Base-by-base conservation (phyloP, 2,888 invertebrate species). In the Sicus ferrugineus region DNA sequence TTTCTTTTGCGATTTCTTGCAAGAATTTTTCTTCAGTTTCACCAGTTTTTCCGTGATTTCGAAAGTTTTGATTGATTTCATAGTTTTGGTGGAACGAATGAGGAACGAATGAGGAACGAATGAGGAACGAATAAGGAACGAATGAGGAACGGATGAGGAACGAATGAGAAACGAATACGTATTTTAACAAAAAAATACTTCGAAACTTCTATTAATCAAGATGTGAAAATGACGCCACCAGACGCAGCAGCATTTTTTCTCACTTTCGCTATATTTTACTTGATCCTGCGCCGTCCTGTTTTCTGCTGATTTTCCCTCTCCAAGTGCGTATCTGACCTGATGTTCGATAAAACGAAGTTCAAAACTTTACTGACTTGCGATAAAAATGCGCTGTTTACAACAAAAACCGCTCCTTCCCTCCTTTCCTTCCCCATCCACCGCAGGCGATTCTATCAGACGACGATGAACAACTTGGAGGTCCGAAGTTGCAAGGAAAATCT, bases 161-260 rank as follows among this genome's bases (percentile, higher is more conserved):
- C 9, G 38, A 38, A 38, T 38, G 38, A 38, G 38, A 38, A 14
- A 38, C 7, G n/a, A n/a, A 5, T 46, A n/a, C n/a, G n/a, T n/a
- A n/a, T n/a, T n/a, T n/a, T n/a, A 54, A 21, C 4, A 3, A 14
- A 28, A 62, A n/a, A n/a, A n/a, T n/a, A n/a, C n/a, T n/a, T n/a
- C n/a, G n/a, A n/a, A n/a, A n/a, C n/a, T n/a, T n/a, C n/a, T 11
- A 48, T 64, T 31, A 64, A 64, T 64, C 64, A 64, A 64, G 64
- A 66, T 66, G 58, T 30, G 46, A 21, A 42, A 61, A 38, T 59
- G 56, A 66, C 66, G 42, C 56, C 4, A 56, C 28, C 28, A 66
- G 58, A 56, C 30, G 66, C 7, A 56, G 58, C 28, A 9, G 16
- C 4, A n/a, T 2, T 9, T 19, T 30, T 14, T 26, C 16, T 42